Conservation (phyloP, 2,888 invertebrate genomes). For the Brachylomia viminalis region DNA sequence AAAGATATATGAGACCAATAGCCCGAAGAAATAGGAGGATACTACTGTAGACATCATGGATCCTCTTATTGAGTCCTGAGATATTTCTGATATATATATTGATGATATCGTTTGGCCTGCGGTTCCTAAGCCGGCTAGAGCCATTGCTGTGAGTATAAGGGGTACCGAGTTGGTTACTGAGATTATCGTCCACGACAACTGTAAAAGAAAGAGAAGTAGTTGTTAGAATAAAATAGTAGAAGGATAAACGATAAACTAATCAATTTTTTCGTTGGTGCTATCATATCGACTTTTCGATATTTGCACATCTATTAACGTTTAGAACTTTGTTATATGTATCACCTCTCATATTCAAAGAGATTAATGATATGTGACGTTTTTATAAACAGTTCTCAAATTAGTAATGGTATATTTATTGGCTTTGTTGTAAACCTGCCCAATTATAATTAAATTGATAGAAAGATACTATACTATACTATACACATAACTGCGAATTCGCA, state of each 20-base stretch:
- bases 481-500: too few relatives aligned
- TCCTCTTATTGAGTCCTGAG: conserved; percentile 81
- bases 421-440: not conserved
- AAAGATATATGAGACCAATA: conserved; percentile 78
- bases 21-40: conserved; percentile 77
- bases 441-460: not conserved
- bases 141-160: conserved; percentile 73
- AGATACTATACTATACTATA: too few relatives aligned
- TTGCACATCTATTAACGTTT: not conserved
- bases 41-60: conserved; percentile 76
- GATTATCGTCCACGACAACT: conserved; percentile 80
- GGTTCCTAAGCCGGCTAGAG: conserved; percentile 77
- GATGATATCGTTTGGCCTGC: conserved; percentile 80
- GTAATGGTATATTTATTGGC: not conserved
- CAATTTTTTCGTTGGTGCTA: not conserved
- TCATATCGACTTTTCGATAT: not conserved
- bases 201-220: conserved; percentile 15
- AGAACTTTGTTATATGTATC: not conserved
- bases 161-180: conserved; percentile 72
- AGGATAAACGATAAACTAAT: not conserved
- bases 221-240: not conserved
- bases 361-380: not conserved
- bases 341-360: not conserved
- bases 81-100: conserved; percentile 82
- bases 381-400: not conserved